A percentile compares a stretch with the other conserved stretches of the same genome.
These are phyloP conservation scores for Corticium candelabrum DNA, from an alignment of 37 sponge, comb jelly and placozoan genomes.

Conservation along the genomic window DNA sequence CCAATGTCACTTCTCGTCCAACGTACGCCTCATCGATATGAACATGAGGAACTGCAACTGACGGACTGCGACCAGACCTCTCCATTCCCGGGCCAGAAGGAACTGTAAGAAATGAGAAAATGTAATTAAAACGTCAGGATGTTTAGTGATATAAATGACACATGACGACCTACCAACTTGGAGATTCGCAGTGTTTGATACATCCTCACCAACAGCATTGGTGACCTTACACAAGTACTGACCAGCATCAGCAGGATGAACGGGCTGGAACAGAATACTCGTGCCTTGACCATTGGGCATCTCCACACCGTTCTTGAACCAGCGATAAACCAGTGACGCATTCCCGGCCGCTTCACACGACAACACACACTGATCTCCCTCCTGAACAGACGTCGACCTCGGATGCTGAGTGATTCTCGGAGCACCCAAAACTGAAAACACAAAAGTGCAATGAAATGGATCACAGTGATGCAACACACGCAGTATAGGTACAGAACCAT, in stretches of 20 bases:
- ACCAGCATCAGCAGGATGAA: conserved; percentile 24
- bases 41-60: no score
- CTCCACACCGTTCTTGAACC: conserved; percentile 40
- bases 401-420: conserved; percentile 28
- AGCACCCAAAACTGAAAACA: neutral
- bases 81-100: no score
- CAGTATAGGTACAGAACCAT: no score
- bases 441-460: neutral
- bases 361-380: conserved; percentile 13
- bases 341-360: conserved; percentile 17
- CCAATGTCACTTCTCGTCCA: neutral
- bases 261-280: conserved; percentile 21
- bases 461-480: neutral
- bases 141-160: no score
- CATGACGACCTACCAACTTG: conserved; percentile 14
- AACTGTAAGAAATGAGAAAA: no score
- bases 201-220: conserved; percentile 31
- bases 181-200: conserved; percentile 13
- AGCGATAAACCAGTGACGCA: conserved; percentile 50
- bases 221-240: conserved; percentile 46
- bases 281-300: conserved; percentile 21
- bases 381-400: neutral
- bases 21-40: neutral
- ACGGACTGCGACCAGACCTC: no score
- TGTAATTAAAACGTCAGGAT: no score